phyloP scores from a whole-genome alignment of 1,140 invertebrate species.

The Arion vulgaris region DNA sequence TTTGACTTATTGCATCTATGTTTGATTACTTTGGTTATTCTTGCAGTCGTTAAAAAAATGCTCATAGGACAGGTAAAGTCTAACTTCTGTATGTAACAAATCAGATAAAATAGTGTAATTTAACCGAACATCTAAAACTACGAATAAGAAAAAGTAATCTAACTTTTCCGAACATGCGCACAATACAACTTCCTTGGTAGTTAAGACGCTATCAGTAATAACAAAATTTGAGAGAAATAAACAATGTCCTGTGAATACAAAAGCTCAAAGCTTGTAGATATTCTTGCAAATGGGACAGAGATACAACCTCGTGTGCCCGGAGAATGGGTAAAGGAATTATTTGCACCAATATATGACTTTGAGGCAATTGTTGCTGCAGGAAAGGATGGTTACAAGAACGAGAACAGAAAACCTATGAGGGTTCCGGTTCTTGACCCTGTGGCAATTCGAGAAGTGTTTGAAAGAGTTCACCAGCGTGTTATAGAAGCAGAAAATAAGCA shows the following conservation, averaged over 20 bases:
- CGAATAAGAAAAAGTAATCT: too few species aligned
- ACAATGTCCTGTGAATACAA: background rate
- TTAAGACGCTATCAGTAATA: background rate
- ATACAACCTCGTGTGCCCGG: constrained; percentile 1
- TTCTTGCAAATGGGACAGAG: background rate
- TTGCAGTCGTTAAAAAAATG: too few species aligned
- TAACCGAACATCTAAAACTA: too few species aligned
- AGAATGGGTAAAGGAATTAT: constrained; percentile 36
- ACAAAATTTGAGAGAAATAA: background rate
- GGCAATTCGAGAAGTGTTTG: constrained; percentile 32
- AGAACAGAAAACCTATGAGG: background rate
- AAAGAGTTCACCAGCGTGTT: constrained; percentile 29
- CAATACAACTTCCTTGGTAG: background rate
- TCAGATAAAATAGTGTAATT: too few species aligned
- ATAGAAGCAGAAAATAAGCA: constrained; percentile 7
- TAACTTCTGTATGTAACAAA: too few species aligned
- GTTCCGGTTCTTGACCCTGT: constrained; percentile 24
- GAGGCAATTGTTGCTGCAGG: constrained; percentile 22
- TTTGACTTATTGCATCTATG: too few species aligned
- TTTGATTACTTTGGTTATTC: too few species aligned
- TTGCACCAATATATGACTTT: constrained; percentile 36
- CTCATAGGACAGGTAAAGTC: too few species aligned
- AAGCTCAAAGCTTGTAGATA: background rate
- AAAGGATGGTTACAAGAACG: constrained; percentile 8
- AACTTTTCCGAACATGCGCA: background rate